Evolutionary conservation across 1,140 invertebrate species (phyloP), one percentile per base, ranked within the genome.

Genomic region (Armadillidium nasatum): DNA sequence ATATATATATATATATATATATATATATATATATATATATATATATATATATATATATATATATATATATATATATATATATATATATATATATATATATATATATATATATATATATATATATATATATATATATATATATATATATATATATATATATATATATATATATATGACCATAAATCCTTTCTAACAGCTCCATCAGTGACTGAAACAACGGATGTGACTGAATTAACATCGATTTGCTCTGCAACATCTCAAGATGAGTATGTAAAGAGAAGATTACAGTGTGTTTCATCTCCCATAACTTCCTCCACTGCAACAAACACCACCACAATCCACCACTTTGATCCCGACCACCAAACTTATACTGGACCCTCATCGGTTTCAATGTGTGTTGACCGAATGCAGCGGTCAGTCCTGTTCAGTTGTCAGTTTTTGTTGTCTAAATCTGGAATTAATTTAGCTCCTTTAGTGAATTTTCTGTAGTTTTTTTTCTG

Each of bases 141-240:
- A 15, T 50, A 10, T 50, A 15, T 50, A 50, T 50, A 50, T 50
- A 50, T 50, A 15, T 50, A 50, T 50, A 50, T 50, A 15, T 50
- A 15, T 50, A 50, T 50, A 50, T 50, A 50, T 50, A 50, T 50
- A 50, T 50, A 10, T 10, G 46, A 9, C 15, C 46, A 50, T 10
- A 15, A 15, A 9, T 72, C 45, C n/a, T 70, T 75, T 54, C 43
- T 10, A n/a, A 44, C 83, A 88, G 87, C 85, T 79, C 85, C 86
- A 23, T 88, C 87, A 50, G 84, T 85, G 72, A 87, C 86, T 50
- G 87, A 88, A 83, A 88, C 87, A 66, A 89, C 88, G 10, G 88
- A 89, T 79, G 85, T 88, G 46, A 86, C 86, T 82, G 88, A 88
- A 45, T 83, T 88, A 80, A 88, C 86, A 82, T 89, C 88, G 68